These are phyloP conservation scores for Semnornis frantzii DNA, from an alignment of 2,113 vertebrate genomes.

Conservation along the genomic window DNA sequence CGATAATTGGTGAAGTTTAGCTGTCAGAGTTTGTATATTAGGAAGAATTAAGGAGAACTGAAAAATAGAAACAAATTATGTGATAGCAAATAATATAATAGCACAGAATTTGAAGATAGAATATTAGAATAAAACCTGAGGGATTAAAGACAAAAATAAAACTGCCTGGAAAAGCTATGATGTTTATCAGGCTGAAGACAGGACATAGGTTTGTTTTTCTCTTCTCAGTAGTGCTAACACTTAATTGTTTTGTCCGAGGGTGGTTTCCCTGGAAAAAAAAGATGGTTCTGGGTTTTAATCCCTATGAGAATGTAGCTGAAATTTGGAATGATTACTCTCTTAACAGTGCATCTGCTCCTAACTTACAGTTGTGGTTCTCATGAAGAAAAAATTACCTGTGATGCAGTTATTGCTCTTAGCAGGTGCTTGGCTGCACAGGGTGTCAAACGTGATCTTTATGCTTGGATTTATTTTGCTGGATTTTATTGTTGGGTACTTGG, in stretches of 20 bases:
- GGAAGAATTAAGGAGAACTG: not conserved
- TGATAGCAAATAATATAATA: not conserved
- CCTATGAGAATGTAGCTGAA: not conserved
- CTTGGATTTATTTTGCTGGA: conserved; percentile 8
- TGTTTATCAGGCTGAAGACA: not conserved
- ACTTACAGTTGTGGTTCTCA: not conserved
- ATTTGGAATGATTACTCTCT: not conserved
- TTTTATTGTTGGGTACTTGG: not conserved
- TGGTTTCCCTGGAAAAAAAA: not conserved
- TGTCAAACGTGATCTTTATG: not conserved
- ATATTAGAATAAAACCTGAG: not conserved
- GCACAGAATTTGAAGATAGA: no score
- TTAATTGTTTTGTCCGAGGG: not conserved
- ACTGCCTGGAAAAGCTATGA: not conserved
- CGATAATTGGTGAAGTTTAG: not conserved
- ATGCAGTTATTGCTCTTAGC: conserved; percentile 17
- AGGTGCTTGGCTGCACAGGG: not conserved
- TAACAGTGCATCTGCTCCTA: not conserved
- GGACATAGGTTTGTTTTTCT: not conserved
- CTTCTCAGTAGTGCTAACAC: not conserved
- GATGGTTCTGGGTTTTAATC: not conserved
- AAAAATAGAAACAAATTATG: not conserved
- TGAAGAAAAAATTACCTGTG: not conserved
- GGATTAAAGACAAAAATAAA: not conserved
- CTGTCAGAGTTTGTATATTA: not conserved